Conservation (phyloP, 2,113 vertebrate species). For the Podiceps cristatus region DNA sequence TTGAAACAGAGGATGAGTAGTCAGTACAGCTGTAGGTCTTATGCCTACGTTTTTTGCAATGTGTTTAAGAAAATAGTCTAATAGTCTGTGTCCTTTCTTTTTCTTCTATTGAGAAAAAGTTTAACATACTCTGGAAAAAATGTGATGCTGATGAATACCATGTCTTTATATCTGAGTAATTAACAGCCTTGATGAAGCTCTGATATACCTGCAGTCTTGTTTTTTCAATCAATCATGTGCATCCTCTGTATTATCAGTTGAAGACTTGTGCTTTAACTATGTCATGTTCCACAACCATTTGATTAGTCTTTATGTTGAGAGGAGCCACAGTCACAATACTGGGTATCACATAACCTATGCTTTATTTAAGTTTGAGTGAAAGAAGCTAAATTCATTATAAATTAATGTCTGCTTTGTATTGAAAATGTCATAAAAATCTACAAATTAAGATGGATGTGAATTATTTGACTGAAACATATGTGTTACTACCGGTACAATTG, state of each 20-base stretch:
- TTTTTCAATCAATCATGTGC: not conserved
- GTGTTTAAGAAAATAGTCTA: not conserved
- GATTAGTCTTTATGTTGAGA: not conserved
- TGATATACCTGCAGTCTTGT: not conserved
- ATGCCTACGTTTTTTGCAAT: not conserved
- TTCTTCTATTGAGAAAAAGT: not conserved
- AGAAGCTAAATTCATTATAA: not conserved
- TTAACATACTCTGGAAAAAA: not conserved
- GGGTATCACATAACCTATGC: not conserved
- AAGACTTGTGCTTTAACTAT: not conserved
- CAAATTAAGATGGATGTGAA: not conserved
- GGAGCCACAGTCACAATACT: not conserved
- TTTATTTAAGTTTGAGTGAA: not conserved
- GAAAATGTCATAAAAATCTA: not conserved
- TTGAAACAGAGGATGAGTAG: not conserved
- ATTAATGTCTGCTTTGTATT: not conserved
- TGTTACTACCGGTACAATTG: not conserved
- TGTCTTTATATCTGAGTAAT: not conserved
- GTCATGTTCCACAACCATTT: not conserved
- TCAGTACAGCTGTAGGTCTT: not conserved
- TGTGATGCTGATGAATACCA: not conserved
- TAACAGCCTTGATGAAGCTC: not conserved
- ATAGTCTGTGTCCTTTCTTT: not conserved
- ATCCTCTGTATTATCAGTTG: not conserved
- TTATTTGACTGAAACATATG: not conserved